Evolutionary conservation across 2,113 vertebrate genomes (phyloP), one percentile per base, ranked within the genome.

Genomic region (Entosphenus tridentatus): DNA sequence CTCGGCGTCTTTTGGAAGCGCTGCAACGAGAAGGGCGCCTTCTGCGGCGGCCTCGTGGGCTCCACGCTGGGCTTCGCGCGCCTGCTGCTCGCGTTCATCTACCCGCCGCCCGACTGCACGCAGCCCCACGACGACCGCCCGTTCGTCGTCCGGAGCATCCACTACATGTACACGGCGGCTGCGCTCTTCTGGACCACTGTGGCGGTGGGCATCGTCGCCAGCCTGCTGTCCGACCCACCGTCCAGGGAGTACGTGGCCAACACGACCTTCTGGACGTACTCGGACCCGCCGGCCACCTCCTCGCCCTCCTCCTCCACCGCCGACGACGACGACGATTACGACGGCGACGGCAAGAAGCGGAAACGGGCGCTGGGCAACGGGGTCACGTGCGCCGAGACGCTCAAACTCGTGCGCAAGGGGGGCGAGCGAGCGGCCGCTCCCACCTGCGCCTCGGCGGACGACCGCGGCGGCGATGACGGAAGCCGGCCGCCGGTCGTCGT

Each of bases 81-180:
- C 7, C 78, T 98, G 69, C 72, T 86, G 58, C 77, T 98, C 72
- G 88, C 88, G 1, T 98, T 98, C 73, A 69, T 86, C 71, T 98
- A 91, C 78, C 85, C 86, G 11, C 83, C 81, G 69, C 92, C 92
- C 1, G 86, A 78, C 71, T 98, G 93, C 71, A 78, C 96, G 78
- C 84, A 86, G 73, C 85, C 81, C 1, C 39, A 39, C 39, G 93
- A 98, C 70, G 76, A 83, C 56, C 82, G 93, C 68, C 93, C 93
- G 1, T 67, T 67, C 71, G 91, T 96, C 75, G 85, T 98, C 72
- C 81, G 79, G 71, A 76, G 78, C 16, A 72, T 96, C 71, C 93
- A 98, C 71, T 98, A 95, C 76, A 96, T 98, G 93, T 98, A 98
- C 56, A 78, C 95, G 73, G 92, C 93, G 1, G 86, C 87, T 1